Conservation (phyloP, 2,113 vertebrate genomes). For the Bos indicus region DNA sequence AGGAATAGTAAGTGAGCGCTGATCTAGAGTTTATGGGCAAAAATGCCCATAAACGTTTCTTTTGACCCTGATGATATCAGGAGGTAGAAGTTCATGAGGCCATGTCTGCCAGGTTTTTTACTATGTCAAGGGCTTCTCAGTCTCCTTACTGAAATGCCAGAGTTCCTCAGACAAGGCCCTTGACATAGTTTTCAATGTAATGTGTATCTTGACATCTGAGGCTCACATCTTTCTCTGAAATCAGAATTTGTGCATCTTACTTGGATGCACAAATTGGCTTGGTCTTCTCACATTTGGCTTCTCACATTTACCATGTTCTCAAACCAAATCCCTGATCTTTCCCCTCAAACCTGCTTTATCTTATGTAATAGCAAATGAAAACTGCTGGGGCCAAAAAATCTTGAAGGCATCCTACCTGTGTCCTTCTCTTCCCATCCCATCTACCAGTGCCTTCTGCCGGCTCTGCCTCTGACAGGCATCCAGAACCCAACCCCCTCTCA, state of each 20-base stretch:
- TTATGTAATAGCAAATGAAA: neutral
- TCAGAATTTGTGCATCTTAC: neutral
- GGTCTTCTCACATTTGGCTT: no score
- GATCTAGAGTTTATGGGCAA: neutral
- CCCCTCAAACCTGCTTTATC: accelerated
- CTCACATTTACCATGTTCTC: accelerated
- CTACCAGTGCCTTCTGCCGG: no score
- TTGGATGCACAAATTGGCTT: neutral
- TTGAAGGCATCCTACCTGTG: neutral
- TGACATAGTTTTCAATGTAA: no score
- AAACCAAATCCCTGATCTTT: neutral
- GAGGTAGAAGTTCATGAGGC: neutral
- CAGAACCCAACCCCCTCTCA: neutral
- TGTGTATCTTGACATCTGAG: accelerated
- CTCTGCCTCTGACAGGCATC: neutral
- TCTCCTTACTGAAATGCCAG: neutral
- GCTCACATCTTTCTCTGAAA: neutral
- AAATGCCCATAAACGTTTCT: neutral
- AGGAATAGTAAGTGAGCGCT: neutral
- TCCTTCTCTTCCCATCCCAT: neutral
- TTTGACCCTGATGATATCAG: neutral
- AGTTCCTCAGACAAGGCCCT: neutral
- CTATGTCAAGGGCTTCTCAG: neutral
- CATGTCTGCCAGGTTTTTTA: neutral
- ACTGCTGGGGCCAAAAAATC: neutral